phyloP scores from a whole-genome alignment of 2,888 invertebrate genomes.

The Keiferia lycopersicella region DNA sequence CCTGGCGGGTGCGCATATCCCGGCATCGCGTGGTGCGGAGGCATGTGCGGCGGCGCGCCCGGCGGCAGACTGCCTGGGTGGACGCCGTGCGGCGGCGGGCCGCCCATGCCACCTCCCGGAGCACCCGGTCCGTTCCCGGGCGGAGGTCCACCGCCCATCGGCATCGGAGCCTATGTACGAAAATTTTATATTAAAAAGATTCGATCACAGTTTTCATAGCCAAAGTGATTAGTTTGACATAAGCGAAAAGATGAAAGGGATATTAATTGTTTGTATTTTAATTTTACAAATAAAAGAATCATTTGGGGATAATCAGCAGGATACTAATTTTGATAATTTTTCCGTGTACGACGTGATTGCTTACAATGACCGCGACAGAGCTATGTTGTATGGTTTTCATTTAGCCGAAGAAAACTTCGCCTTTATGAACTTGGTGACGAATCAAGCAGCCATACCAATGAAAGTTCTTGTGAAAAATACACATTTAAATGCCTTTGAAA shows the following conservation, averaged over 20 bases:
- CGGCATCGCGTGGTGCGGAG: conserved; percentile 63
- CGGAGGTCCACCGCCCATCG: conserved; percentile 71
- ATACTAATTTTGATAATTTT: conserved; percentile 39
- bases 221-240: conserved; percentile 34
- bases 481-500: conserved; percentile 47
- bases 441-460: conserved; percentile 66
- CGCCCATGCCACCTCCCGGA: conserved; percentile 46
- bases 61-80: conserved; percentile 53
- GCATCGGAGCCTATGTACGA: conserved; percentile 59
- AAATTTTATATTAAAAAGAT: background rate
- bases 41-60: conserved; percentile 50
- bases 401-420: conserved; percentile 40
- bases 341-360: conserved; percentile 60
- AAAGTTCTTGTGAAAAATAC: conserved; percentile 50
- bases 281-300: conserved; percentile 18
- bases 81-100: conserved; percentile 69
- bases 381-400: conserved; percentile 50
- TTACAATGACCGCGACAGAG: conserved; percentile 59
- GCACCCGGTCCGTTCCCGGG: conserved; percentile 62
- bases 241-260: conserved; percentile 7
- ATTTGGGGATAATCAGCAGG: background rate
- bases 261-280: conserved; percentile 12
- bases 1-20: conserved; percentile 36
- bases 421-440: conserved; percentile 65
- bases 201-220: conserved; percentile 30